phyloP scores from a whole-genome alignment of 2,888 invertebrate genomes.

The Dicyrtoma fusca region DNA sequence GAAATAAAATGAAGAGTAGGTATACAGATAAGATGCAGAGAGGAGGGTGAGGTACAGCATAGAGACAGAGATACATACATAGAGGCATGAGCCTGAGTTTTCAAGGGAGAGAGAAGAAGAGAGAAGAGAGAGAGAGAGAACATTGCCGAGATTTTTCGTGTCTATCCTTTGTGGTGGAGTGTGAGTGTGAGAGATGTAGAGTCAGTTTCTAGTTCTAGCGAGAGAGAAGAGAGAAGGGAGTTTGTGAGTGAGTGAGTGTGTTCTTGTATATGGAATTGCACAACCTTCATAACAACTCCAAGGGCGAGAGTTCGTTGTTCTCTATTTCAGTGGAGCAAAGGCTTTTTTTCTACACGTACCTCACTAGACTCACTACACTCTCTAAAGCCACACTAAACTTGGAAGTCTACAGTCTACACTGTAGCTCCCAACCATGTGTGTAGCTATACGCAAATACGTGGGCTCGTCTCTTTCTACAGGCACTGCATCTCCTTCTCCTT shows the following conservation, averaged over 20 bases:
- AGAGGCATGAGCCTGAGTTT: neutral
- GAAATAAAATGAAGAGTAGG: too few relatives aligned
- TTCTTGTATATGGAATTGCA: slow-evolving; percentile 36
- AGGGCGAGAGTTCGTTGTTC: slow-evolving; percentile 49
- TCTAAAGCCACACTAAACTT: too few relatives aligned
- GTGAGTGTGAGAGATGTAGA: slow-evolving; percentile 12
- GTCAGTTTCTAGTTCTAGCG: too few relatives aligned
- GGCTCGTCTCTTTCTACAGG: too few relatives aligned
- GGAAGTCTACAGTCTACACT: too few relatives aligned
- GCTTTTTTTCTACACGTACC: slow-evolving; percentile 30
- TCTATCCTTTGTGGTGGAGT: neutral
- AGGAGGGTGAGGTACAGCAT: neutral
- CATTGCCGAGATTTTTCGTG: neutral
- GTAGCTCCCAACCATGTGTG: too few relatives aligned
- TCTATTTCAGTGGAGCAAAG: slow-evolving; percentile 47
- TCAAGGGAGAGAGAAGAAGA: neutral
- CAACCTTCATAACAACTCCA: slow-evolving; percentile 40
- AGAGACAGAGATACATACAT: neutral
- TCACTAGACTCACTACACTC: too few relatives aligned
- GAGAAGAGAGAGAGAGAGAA: slow-evolving; percentile 14
- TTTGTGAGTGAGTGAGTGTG: slow-evolving; percentile 20
- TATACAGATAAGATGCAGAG: too few relatives aligned
- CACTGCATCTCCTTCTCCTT: too few relatives aligned
- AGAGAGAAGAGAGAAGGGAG: slow-evolving; percentile 3
- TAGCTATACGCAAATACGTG: too few relatives aligned